Evolutionary conservation across 2,888 invertebrate species (phyloP).

Genomic region (Globia sparganii): DNA sequence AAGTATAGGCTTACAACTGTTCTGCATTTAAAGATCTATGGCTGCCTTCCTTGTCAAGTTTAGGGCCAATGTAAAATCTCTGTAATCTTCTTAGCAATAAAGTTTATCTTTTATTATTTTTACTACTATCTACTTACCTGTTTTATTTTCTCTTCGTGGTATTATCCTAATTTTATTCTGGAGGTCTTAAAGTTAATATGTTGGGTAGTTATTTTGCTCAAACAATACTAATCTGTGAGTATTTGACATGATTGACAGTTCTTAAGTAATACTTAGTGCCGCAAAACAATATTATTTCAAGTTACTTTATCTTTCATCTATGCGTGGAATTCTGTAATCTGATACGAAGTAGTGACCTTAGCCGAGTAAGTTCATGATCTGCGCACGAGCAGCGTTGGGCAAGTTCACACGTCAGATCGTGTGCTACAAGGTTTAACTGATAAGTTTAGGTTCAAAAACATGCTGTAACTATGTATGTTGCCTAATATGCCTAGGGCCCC

Average conservation of each 20-base stretch:
- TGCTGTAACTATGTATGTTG: conserved; percentile 7
- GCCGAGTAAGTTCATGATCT: conserved; percentile 62
- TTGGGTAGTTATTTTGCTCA: not conserved
- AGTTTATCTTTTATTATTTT: not conserved
- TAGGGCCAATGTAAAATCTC: not conserved
- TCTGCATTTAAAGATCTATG: too few relatives aligned
- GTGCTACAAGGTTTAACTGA: conserved; percentile 30
- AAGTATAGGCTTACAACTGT: not conserved
- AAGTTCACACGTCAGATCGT: conserved; percentile 56
- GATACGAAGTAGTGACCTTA: conserved; percentile 62
- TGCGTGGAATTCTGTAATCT: conserved; percentile 56
- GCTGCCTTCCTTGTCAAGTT: not conserved
- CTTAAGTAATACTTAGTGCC: conserved; percentile 19
- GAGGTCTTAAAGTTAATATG: not conserved
- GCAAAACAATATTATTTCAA: conserved; percentile 5
- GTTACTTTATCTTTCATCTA: conserved; percentile 34
- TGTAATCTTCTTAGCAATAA: not conserved
- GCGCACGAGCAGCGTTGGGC: conserved; percentile 51
- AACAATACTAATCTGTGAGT: not conserved
- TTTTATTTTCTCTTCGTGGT: not conserved
- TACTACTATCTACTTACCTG: not conserved
- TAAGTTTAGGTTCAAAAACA: conserved; percentile 38
- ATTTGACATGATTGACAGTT: conserved; percentile 25
- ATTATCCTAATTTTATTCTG: not conserved
- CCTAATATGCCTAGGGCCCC: not conserved